Percentiles rank a stretch among this genome's conserved stretches.
Evolutionary conservation across 2,888 invertebrate species (phyloP).

Genomic region (Heliconius erato): DNA sequence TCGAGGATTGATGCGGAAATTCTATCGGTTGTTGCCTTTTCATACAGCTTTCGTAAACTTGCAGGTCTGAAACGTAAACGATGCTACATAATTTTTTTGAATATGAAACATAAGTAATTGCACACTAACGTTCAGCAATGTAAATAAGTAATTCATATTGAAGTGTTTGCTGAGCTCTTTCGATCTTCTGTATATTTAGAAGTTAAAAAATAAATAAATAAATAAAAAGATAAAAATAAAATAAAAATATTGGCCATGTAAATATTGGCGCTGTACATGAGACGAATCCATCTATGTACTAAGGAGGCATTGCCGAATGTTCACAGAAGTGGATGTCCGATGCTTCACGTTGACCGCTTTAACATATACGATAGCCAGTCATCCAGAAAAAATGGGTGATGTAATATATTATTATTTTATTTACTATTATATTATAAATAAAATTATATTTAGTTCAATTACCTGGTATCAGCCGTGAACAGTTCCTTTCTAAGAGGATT

Average conservation of each 20-base stretch:
- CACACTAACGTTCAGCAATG: background rate
- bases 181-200: background rate
- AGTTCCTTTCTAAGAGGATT: conserved; percentile 90
- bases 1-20: conserved; percentile 88
- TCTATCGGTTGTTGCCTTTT: conserved; percentile 90
- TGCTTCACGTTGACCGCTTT: background rate
- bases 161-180: background rate
- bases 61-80: conserved; percentile 84
- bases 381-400: background rate
- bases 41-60: conserved; percentile 91
- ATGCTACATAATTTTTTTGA: background rate
- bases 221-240: no score
- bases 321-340: no score
- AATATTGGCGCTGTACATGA: background rate
- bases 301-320: background rate
- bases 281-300: background rate
- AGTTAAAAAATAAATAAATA: background rate
- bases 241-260: background rate
- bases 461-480: conserved; percentile 90
- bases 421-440: no score
- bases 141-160: no score
- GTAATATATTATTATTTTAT: background rate
- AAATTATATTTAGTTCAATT: conserved; percentile 45
- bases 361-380: background rate
- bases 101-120: background rate